These are phyloP conservation scores for Tolypeutes matacus DNA, from an alignment of 2,797 vertebrate genomes.

Conservation along the genomic window DNA sequence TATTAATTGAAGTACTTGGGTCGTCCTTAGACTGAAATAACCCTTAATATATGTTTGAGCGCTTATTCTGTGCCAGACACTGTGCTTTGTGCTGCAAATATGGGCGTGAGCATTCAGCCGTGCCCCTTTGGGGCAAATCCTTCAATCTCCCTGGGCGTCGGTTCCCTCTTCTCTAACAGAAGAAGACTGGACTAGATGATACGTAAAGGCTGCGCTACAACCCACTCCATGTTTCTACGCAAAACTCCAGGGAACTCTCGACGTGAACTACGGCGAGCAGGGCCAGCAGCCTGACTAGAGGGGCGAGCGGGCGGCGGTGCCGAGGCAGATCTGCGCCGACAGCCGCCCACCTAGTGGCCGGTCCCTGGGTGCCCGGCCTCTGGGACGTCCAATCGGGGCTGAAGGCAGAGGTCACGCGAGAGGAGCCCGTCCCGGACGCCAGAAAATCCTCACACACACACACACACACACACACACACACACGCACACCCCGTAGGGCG, in stretches of 20 bases:
- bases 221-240: too few species aligned
- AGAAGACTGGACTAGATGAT: not conserved
- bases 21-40: not conserved
- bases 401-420: not conserved
- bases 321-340: too few species aligned
- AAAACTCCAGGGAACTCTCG: not conserved
- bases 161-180: not conserved
- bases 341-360: not conserved
- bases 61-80: too few species aligned
- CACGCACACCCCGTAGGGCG: too few species aligned
- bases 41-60: not conserved
- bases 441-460: conserved; percentile 1
- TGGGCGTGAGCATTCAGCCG: not conserved
- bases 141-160: not conserved
- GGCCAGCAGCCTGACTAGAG: not conserved
- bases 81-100: not conserved
- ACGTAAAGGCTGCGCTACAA: not conserved
- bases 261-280: too few species aligned
- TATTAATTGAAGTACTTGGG: conserved; percentile 10
- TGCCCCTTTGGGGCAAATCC: not conserved
- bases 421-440: not conserved
- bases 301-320: not conserved
- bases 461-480: too few species aligned
- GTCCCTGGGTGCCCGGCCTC: not conserved
- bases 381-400: not conserved